phyloP scores from a whole-genome alignment of 1,140 invertebrate genomes.

The Saccostrea glomerata region DNA sequence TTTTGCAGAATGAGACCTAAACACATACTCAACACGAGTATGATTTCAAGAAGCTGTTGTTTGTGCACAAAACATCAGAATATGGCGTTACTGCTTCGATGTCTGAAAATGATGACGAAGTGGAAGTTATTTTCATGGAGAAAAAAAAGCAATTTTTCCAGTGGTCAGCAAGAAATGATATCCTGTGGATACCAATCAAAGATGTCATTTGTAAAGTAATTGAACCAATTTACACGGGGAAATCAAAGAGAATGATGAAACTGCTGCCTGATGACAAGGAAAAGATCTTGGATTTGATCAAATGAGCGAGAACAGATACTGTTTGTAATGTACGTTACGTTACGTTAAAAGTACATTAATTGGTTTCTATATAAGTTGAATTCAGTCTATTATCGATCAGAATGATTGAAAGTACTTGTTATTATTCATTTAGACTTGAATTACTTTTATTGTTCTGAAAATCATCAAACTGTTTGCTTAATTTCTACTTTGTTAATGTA shows the following conservation, averaged over 20 bases:
- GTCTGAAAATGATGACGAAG: conserved; percentile 46
- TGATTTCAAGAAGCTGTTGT: conserved; percentile 47
- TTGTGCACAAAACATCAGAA: conserved; percentile 56
- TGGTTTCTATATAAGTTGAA: too few species aligned
- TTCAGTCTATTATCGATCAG: too few species aligned
- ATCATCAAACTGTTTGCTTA: background rate
- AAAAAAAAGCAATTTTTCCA: background rate
- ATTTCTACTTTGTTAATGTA: background rate
- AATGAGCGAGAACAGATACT: too few species aligned
- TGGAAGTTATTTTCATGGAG: background rate
- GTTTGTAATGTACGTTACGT: too few species aligned
- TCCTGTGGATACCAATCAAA: background rate
- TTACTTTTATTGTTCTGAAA: too few species aligned
- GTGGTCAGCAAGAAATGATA: too few species aligned
- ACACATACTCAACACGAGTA: conserved; percentile 39
- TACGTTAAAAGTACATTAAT: too few species aligned
- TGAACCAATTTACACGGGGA: background rate
- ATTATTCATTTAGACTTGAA: background rate
- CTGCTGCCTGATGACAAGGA: too few species aligned
- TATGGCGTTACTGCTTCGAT: conserved; percentile 51
- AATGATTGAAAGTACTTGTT: background rate
- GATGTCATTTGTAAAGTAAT: background rate
- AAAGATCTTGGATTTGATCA: too few species aligned
- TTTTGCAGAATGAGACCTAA: conserved; percentile 41
- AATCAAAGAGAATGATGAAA: too few species aligned